Evolutionary conservation across 1,140 invertebrate species (phyloP).

Genomic region (Brachionus paranguensis): DNA sequence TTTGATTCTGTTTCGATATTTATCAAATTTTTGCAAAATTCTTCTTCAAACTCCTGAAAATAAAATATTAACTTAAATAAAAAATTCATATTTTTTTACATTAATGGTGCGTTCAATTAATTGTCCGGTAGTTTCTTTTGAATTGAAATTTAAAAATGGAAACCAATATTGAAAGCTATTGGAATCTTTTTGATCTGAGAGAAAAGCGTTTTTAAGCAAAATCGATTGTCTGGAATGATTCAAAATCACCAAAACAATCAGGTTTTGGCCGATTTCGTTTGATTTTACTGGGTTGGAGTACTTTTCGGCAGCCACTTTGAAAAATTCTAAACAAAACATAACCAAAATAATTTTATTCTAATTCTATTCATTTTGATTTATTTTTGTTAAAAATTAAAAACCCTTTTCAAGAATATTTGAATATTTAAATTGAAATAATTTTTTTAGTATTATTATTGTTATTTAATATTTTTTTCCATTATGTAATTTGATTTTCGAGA

Average conservation of each 20-base stretch:
- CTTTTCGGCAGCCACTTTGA: slow-evolving; percentile 17
- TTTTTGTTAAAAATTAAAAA: not conserved
- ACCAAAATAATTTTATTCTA: not conserved
- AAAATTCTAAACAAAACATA: not conserved
- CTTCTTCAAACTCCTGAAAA: not conserved
- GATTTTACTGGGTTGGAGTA: not conserved
- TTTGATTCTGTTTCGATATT: not conserved
- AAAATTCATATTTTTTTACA: not conserved
- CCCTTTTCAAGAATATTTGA: not conserved
- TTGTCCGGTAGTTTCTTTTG: not conserved
- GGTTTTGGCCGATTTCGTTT: not conserved
- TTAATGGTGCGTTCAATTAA: not conserved
- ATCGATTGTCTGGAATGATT: not conserved
- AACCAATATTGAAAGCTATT: not conserved
- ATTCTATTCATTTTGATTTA: not conserved
- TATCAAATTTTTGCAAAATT: slow-evolving; percentile 15
- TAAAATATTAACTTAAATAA: not conserved
- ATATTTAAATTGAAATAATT: not conserved
- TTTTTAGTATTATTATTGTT: not conserved
- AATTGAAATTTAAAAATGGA: not conserved
- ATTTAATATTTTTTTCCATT: not conserved
- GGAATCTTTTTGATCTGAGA: not conserved
- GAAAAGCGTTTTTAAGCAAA: not conserved
- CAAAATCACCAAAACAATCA: slow-evolving; percentile 21
- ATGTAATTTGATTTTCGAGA: not conserved